phyloP scores from a whole-genome alignment of 1,140 invertebrate genomes.

The Sarcophaga bullata region DNA sequence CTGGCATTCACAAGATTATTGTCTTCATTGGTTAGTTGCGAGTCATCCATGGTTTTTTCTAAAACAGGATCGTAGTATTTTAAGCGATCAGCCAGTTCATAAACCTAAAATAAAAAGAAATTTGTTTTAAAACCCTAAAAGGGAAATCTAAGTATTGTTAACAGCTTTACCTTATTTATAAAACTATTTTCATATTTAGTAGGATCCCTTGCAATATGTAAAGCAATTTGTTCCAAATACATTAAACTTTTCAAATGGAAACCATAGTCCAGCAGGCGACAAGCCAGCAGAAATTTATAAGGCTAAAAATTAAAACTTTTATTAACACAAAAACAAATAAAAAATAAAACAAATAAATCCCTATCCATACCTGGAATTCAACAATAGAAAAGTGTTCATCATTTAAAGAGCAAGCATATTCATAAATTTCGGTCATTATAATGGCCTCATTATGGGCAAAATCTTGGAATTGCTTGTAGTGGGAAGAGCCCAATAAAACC shows the following conservation, averaged over 20 bases:
- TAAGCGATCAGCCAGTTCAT: slow-evolving; percentile 67
- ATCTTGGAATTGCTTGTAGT: slow-evolving; percentile 71
- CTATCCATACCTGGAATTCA: slow-evolving; percentile 70
- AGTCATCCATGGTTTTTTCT: slow-evolving; percentile 56
- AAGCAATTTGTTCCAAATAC: slow-evolving; percentile 84
- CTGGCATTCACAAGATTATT: slow-evolving; percentile 51
- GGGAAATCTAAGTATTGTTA: not conserved
- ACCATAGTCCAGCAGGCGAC: slow-evolving; percentile 82
- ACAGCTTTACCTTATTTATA: slow-evolving; percentile 69
- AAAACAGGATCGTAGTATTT: slow-evolving; percentile 82
- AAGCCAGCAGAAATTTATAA: slow-evolving; percentile 80
- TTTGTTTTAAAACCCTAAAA: too few species aligned
- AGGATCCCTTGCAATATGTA: slow-evolving; percentile 72
- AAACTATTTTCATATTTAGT: slow-evolving; percentile 70
- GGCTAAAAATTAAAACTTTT: slow-evolving; percentile 64
- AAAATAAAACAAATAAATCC: not conserved
- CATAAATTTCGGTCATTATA: slow-evolving; percentile 94
- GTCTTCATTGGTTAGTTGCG: slow-evolving; percentile 42
- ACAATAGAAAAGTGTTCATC: slow-evolving; percentile 78
- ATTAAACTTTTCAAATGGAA: slow-evolving; percentile 79
- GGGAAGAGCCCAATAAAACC: slow-evolving; percentile 81
- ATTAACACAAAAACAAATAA: not conserved
- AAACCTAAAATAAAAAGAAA: slow-evolving; percentile 50
- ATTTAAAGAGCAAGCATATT: slow-evolving; percentile 87
- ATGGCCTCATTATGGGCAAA: slow-evolving; percentile 87